Evolutionary conservation across 2,888 invertebrate species (phyloP).

Genomic region (Bruchidius siliquastri): DNA sequence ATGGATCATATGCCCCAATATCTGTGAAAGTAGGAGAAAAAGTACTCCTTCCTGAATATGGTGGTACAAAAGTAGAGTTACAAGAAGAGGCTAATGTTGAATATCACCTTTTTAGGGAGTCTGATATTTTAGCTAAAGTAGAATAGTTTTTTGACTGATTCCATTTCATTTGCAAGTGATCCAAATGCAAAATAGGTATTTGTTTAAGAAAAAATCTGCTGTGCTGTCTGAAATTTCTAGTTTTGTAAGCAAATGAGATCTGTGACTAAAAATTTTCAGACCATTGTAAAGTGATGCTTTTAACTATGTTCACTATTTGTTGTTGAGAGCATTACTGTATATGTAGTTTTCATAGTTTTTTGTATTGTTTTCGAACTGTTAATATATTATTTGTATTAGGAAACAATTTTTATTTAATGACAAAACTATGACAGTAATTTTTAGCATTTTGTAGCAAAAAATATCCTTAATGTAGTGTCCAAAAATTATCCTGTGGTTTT

Average conservation of each 20-base stretch:
- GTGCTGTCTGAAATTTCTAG: background rate
- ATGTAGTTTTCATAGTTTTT: background rate
- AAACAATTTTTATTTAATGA: background rate
- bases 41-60: slow-evolving; percentile 96
- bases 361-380: background rate
- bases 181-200: background rate
- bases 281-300: slow-evolving; percentile 13
- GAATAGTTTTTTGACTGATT: slow-evolving; percentile 41
- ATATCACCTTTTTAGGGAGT: slow-evolving; percentile 89
- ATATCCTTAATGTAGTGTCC: too few species aligned
- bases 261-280: slow-evolving; percentile 20
- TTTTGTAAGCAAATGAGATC: slow-evolving; percentile 3
- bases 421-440: too few species aligned
- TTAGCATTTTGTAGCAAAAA: too few species aligned
- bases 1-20: slow-evolving; percentile 75
- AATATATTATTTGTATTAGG: background rate
- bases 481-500: too few species aligned
- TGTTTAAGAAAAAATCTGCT: background rate
- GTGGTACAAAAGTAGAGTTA: slow-evolving; percentile 92
- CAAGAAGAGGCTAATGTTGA: slow-evolving; percentile 90
- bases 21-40: slow-evolving; percentile 87
- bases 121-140: slow-evolving; percentile 93
- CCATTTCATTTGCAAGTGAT: background rate
- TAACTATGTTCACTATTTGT: slow-evolving; percentile 23
- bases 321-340: slow-evolving; percentile 16